phyloP scores from a whole-genome alignment of 2,113 vertebrate genomes.

The Salvelinus sp. region DNA sequence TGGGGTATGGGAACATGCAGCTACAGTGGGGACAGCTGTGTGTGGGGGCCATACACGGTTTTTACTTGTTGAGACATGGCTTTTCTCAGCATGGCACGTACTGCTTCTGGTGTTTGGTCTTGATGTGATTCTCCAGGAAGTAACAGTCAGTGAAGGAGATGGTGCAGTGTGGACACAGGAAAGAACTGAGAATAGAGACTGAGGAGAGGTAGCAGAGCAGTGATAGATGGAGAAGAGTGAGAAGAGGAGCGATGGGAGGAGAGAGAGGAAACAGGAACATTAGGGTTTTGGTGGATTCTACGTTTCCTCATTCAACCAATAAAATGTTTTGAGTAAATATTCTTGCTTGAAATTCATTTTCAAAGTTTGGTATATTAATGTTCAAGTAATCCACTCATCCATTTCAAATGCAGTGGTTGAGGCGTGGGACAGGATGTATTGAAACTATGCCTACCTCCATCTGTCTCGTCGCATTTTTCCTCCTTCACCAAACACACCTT shows the following conservation, averaged over 20 bases:
- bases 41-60: slow-evolving; percentile 60
- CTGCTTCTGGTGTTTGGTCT: too few relatives aligned
- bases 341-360: too few relatives aligned
- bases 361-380: too few relatives aligned
- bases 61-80: slow-evolving; percentile 39
- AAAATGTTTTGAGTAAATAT: too few relatives aligned
- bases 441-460: slow-evolving; percentile 41
- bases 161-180: slow-evolving; percentile 73
- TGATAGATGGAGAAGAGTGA: too few relatives aligned
- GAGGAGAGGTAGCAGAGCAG: slow-evolving; percentile 21
- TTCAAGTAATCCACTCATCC: too few relatives aligned
- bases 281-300: too few relatives aligned
- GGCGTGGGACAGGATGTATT: too few relatives aligned
- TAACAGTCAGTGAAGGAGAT: slow-evolving; percentile 73
- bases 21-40: slow-evolving; percentile 72
- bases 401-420: too few relatives aligned
- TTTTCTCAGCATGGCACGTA: slow-evolving; percentile 67
- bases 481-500: slow-evolving; percentile 46
- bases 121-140: slow-evolving; percentile 76
- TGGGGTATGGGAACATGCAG: slow-evolving; percentile 72
- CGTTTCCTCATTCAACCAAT: slow-evolving; percentile 59
- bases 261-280: too few relatives aligned
- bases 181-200: slow-evolving; percentile 51
- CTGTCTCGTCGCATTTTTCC: background rate
- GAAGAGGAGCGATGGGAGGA: background rate